Evolutionary conservation across 2,797 vertebrate species (phyloP), one percentile per base, ranked within the genome.

Genomic region (Odontamblyopus lacepedii): DNA sequence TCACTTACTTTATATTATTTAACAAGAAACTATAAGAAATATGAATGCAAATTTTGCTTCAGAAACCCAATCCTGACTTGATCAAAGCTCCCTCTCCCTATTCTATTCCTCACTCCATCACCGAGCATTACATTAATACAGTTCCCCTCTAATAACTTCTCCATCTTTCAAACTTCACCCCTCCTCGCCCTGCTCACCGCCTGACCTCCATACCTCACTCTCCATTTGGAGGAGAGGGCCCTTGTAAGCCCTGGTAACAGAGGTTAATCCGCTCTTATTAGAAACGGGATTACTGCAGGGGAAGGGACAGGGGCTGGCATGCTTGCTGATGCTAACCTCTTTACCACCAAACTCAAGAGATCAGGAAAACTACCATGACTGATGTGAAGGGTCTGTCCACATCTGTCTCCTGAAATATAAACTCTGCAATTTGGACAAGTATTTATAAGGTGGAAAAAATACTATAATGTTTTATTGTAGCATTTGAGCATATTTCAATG

Each of bases 241-340:
- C 84, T 77, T 90, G 86, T 92, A 92, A 92, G 86, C 91, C 84
- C 80, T 86, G 81, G 88, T 91, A 92, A 90, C 87, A 83, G 89
- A 89, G 88, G 91, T 91, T 92, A 92, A 92, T 91, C 92, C 90
- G 85, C 81, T 91, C 80, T 92, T 93, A 93, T 93, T 93, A 89
- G 90, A 93, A 88, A 76, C 75, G 27, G 89, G 92, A 92, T 91
- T 90, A 93, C 80, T 77, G 81, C 62, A 84, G 83, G 82, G 84
- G 76, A 86, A 85, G 82, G 82, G 85, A 85, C 83, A 62, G 83
- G 70, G 84, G 70, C 63, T 48, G 75, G 69, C 48, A n/a, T 26
- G 69, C 72, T 18, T 75, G 65, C 74, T 67, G 72, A 83, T 76
- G 67, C 76, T 69, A 80, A 71, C 73, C 78, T 57, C 69, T 65